phyloP scores from a whole-genome alignment of 2,888 invertebrate species.

The Drosophila ustulata region DNA sequence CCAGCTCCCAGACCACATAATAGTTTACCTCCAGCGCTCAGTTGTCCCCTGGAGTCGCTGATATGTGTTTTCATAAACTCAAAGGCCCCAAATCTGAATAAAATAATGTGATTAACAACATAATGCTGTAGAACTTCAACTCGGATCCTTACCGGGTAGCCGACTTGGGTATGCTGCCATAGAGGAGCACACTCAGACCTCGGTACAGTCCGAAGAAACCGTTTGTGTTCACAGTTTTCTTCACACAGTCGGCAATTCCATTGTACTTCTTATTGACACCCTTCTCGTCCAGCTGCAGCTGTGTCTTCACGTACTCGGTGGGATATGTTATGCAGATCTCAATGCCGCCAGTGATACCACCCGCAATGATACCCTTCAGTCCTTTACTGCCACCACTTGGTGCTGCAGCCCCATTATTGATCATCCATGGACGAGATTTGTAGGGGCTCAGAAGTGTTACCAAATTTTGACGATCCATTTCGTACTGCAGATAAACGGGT shows the following conservation, averaged over 20 bases:
- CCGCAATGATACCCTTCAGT: constrained; percentile 96
- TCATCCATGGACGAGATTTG: constrained; percentile 88
- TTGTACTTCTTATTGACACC: constrained; percentile 87
- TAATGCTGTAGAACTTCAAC: background rate
- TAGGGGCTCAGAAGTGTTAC: constrained; percentile 80
- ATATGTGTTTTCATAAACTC: constrained; percentile 94
- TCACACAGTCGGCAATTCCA: constrained; percentile 95
- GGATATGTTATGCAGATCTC: constrained; percentile 99
- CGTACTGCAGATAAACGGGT: background rate
- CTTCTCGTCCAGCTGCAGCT: constrained; percentile 98
- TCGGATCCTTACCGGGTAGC: constrained; percentile 91
- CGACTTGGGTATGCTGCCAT: constrained; percentile 99
- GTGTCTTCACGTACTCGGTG: constrained; percentile 99
- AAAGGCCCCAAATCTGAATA: constrained; percentile 96
- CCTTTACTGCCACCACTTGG: constrained; percentile 90
- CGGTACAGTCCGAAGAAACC: constrained; percentile 97
- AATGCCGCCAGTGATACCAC: constrained; percentile 98
- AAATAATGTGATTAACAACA: background rate
- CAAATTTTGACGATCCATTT: constrained; percentile 72
- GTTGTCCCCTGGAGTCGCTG: constrained; percentile 92
- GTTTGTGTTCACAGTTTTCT: constrained; percentile 94
- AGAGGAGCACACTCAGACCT: constrained; percentile 97
- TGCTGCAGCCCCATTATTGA: constrained; percentile 88
- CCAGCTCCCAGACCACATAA: constrained; percentile 98
- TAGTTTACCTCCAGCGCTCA: constrained; percentile 91